phyloP scores from a whole-genome alignment of 2,797 vertebrate genomes.

The Todus mexicanus region DNA sequence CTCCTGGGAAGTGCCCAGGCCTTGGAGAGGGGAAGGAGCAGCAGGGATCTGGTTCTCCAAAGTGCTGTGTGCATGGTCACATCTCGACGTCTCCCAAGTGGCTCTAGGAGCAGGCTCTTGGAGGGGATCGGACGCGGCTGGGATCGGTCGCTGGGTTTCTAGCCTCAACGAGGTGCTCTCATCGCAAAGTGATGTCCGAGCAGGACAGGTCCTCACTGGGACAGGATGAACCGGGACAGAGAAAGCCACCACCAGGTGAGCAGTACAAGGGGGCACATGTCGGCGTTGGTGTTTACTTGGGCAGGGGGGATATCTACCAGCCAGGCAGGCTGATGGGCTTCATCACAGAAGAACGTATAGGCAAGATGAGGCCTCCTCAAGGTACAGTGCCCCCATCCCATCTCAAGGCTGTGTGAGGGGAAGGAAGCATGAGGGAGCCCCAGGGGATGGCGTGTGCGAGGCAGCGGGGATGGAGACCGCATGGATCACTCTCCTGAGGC shows the following conservation, averaged over 20 bases:
- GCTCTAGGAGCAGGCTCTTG: neutral
- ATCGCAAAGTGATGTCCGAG: neutral
- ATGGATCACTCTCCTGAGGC: neutral
- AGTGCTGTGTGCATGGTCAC: slow-evolving; percentile 49
- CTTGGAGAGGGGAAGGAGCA: slow-evolving; percentile 8
- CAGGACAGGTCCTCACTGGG: neutral
- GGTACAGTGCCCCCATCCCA: neutral
- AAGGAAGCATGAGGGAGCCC: neutral
- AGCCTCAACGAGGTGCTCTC: neutral
- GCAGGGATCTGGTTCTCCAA: slow-evolving; percentile 60
- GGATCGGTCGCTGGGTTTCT: neutral
- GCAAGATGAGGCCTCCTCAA: neutral
- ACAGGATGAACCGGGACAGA: neutral
- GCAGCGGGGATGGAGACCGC: neutral
- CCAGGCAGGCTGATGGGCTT: neutral
- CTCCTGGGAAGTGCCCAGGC: neutral
- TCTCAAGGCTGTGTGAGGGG: neutral
- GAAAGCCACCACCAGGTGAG: neutral
- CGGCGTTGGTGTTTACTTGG: neutral
- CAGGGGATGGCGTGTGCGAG: neutral
- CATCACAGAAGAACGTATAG: neutral
- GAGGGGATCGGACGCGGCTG: neutral
- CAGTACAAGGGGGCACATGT: neutral
- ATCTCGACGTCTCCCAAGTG: slow-evolving; percentile 23
- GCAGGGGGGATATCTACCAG: neutral